A percentile compares a stretch with the other conserved stretches of the same genome.
phyloP scores from a whole-genome alignment of 2,888 invertebrate species.

The Podotricha telesiphe region DNA sequence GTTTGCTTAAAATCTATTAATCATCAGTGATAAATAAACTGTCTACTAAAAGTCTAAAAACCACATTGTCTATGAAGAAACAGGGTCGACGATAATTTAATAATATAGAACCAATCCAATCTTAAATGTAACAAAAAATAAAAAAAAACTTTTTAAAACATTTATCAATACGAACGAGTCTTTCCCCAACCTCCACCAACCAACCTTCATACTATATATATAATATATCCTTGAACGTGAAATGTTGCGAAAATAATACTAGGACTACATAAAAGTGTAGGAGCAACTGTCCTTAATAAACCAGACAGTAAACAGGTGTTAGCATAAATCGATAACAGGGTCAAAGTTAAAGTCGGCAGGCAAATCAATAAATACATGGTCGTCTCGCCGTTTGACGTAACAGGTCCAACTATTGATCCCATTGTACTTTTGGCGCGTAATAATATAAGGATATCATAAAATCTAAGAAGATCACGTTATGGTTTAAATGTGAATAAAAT shows the following conservation, averaged over 20 bases:
- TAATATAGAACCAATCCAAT: no score
- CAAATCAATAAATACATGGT: neutral
- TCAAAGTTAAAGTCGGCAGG: conserved; percentile 5
- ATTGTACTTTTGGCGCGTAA: neutral
- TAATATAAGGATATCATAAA: neutral
- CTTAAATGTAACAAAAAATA: no score
- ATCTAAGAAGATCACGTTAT: neutral
- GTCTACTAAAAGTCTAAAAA: no score
- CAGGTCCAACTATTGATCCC: neutral
- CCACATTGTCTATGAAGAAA: no score
- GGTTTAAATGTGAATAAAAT: neutral
- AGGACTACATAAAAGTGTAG: neutral
- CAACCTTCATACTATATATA: no score
- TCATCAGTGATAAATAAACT: no score
- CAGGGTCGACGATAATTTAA: no score
- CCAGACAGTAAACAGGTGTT: neutral
- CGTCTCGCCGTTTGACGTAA: neutral
- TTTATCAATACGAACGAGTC: no score
- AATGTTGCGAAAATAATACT: neutral
- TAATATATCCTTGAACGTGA: conserved; percentile 19
- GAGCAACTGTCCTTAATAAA: neutral
- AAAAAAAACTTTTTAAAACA: no score
- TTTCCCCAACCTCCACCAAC: no score
- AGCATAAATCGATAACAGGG: conserved; percentile 11
- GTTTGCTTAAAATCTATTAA: no score